Percentiles rank a stretch among this genome's conserved stretches.
phyloP scores from a whole-genome alignment of 2,797 vertebrate species.

The Rhinella marina region DNA sequence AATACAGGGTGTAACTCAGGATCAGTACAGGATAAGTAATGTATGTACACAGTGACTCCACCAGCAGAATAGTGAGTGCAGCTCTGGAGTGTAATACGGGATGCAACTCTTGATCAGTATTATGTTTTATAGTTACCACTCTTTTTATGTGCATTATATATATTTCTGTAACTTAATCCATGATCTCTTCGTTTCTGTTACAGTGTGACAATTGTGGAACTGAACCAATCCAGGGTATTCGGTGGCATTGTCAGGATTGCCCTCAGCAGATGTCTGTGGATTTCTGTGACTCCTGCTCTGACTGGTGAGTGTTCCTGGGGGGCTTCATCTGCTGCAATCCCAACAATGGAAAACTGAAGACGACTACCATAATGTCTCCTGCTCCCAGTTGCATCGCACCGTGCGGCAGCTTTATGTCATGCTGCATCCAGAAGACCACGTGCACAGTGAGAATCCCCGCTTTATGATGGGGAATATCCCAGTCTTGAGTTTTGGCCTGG shows the following conservation, averaged over 20 bases:
- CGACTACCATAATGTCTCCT: too few species aligned
- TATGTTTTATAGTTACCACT: too few species aligned
- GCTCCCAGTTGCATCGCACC: too few species aligned
- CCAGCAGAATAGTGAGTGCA: neutral
- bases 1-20: neutral
- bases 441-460: too few species aligned
- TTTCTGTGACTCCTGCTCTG: constrained; percentile 95
- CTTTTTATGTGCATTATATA: neutral
- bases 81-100: neutral
- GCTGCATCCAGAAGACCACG: too few species aligned
- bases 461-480: too few species aligned
- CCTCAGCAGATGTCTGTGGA: constrained; percentile 89
- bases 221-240: constrained; percentile 92
- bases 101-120: neutral
- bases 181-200: constrained; percentile 36
- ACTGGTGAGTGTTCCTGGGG: constrained; percentile 85
- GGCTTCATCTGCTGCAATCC: neutral
- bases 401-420: too few species aligned
- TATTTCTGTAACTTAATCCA: neutral
- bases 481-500: too few species aligned
- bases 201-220: constrained; percentile 93
- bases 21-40: too few species aligned
- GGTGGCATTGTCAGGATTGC: constrained; percentile 98
- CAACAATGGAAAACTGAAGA: too few species aligned
- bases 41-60: neutral